Evolutionary conservation across 2,888 invertebrate species (phyloP).

Genomic region (Thymelicus sylvestris): DNA sequence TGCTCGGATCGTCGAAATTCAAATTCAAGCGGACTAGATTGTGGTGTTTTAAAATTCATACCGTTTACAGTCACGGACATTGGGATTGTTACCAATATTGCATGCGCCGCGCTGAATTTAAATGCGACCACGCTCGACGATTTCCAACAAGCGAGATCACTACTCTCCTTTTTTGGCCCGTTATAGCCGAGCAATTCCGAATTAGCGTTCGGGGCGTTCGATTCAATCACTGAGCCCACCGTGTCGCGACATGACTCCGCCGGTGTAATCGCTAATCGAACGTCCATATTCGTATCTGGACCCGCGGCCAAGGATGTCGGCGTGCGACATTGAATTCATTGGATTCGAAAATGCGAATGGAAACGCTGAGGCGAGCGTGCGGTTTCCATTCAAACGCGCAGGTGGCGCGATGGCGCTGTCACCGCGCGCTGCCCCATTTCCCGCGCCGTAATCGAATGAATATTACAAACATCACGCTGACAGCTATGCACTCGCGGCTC

Average conservation of each 20-base stretch:
- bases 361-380: slow-evolving; percentile 44
- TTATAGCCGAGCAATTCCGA: slow-evolving; percentile 52
- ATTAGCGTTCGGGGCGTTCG: slow-evolving; percentile 59
- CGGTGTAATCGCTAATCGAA: slow-evolving; percentile 63
- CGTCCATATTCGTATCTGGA: slow-evolving; percentile 66
- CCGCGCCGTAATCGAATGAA: slow-evolving; percentile 80
- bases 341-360: slow-evolving; percentile 52
- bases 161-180: slow-evolving; percentile 53
- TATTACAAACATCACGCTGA: slow-evolving; percentile 79
- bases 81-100: slow-evolving; percentile 72
- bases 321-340: slow-evolving; percentile 61
- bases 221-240: slow-evolving; percentile 56
- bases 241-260: slow-evolving; percentile 44
- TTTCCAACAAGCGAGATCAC: slow-evolving; percentile 52
- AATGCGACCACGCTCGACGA: slow-evolving; percentile 55
- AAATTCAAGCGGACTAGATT: slow-evolving; percentile 54
- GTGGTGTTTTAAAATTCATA: slow-evolving; percentile 71
- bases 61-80: slow-evolving; percentile 59
- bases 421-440: slow-evolving; percentile 73
- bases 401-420: slow-evolving; percentile 78
- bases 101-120: slow-evolving; percentile 65
- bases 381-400: slow-evolving; percentile 49
- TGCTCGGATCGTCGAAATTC: slow-evolving; percentile 58
- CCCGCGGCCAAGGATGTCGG: slow-evolving; percentile 60
- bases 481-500: slow-evolving; percentile 63